Conservation (phyloP, 2,888 invertebrate species). For the Phortica okadai region DNA sequence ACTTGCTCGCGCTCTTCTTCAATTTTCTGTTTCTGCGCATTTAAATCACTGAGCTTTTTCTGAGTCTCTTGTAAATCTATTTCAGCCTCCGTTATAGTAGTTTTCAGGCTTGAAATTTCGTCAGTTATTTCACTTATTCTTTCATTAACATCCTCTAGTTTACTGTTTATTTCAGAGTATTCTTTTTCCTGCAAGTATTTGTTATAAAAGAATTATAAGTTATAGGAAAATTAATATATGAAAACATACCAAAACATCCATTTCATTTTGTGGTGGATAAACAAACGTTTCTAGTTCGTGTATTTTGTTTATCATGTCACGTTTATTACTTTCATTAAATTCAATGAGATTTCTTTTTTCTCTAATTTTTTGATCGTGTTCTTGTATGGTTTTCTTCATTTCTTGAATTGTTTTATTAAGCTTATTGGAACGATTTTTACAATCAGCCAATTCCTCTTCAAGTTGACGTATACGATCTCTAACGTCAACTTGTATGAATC, state of each 20-base stretch:
- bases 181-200: conserved; percentile 35
- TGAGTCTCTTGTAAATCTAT: conserved; percentile 46
- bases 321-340: conserved; percentile 51
- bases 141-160: conserved; percentile 74
- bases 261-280: conserved; percentile 70
- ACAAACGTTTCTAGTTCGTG: conserved; percentile 70
- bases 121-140: conserved; percentile 71
- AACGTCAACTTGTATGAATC: conserved; percentile 82
- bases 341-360: conserved; percentile 52
- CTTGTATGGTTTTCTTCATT: not conserved
- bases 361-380: conserved; percentile 40
- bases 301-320: conserved; percentile 57
- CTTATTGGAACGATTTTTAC: conserved; percentile 36
- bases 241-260: conserved; percentile 66
- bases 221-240: not conserved
- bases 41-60: conserved; percentile 72
- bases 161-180: conserved; percentile 66
- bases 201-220: no score
- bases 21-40: conserved; percentile 72
- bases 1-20: conserved; percentile 52
- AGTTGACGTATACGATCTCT: conserved; percentile 78
- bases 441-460: conserved; percentile 43
- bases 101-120: conserved; percentile 50
- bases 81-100: conserved; percentile 46
- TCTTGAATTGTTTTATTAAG: conserved; percentile 44